These are phyloP conservation scores for Clarias gariepinus DNA, from an alignment of 2,113 vertebrate species.

Conservation along the genomic window DNA sequence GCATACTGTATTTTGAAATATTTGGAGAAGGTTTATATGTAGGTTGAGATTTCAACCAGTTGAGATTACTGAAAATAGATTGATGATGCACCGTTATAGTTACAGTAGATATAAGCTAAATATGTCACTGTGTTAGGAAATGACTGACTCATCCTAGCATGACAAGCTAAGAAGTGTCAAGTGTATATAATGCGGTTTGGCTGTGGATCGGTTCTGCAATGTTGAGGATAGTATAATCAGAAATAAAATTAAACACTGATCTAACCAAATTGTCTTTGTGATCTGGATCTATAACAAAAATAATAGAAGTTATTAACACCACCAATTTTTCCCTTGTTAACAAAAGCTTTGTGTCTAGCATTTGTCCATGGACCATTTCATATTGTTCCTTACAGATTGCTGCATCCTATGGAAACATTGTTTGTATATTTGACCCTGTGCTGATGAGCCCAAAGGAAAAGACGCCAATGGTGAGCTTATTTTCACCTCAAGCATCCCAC, in stretches of 20 bases:
- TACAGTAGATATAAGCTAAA: neutral
- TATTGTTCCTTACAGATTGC: conserved; percentile 81
- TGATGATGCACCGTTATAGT: neutral
- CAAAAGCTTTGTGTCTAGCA: neutral
- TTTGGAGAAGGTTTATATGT: neutral
- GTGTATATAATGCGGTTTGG: neutral
- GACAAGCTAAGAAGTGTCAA: conserved; percentile 8
- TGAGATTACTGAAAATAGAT: neutral
- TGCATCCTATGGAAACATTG: conserved; percentile 90
- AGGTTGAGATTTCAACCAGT: neutral
- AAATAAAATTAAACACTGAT: neutral
- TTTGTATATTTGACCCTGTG: conserved; percentile 93
- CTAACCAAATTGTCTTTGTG: neutral
- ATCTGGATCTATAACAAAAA: neutral
- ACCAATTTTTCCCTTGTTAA: neutral
- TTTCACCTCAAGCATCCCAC: neutral
- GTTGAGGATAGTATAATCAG: neutral
- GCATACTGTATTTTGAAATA: neutral
- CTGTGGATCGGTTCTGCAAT: neutral
- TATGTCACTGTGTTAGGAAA: neutral
- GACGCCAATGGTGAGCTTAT: conserved; percentile 76
- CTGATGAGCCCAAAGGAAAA: conserved; percentile 76
- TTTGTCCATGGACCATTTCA: neutral
- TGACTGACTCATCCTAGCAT: conserved; percentile 35
- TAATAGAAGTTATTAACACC: neutral